phyloP scores from a whole-genome alignment of 2,888 invertebrate genomes.

The Tachystola acroxantha region DNA sequence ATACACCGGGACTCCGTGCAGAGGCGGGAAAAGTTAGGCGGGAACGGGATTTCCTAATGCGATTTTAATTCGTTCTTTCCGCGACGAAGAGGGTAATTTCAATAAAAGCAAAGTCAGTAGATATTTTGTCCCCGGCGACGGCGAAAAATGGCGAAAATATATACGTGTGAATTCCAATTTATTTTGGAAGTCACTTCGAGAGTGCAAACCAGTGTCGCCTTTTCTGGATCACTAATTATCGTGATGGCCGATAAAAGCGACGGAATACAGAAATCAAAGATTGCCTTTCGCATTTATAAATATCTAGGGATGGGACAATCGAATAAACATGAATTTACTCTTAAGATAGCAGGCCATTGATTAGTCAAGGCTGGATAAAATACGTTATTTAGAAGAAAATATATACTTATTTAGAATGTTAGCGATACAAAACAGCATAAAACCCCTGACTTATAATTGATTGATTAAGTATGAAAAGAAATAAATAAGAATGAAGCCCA shows the following conservation, averaged over 20 bases:
- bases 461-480: too few species aligned
- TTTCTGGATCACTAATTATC: conserved; percentile 19
- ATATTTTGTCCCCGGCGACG: conserved; percentile 42
- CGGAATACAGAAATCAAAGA: background rate
- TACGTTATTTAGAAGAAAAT: too few species aligned
- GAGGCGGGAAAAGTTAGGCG: conserved; percentile 72
- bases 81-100: conserved; percentile 69
- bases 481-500: too few species aligned
- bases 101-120: conserved; percentile 62
- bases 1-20: conserved; percentile 68
- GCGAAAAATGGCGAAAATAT: conserved; percentile 14
- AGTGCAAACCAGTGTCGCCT: conserved; percentile 24
- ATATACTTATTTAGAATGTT: too few species aligned
- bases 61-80: conserved; percentile 75
- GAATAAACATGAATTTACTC: too few species aligned
- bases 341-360: too few species aligned
- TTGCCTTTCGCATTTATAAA: background rate
- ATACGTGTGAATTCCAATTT: conserved; percentile 30
- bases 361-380: too few species aligned
- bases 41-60: conserved; percentile 75
- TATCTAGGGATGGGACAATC: background rate
- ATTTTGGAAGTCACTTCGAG: conserved; percentile 18
- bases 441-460: too few species aligned
- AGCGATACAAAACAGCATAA: too few species aligned
- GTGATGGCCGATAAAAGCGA: conserved; percentile 8